A percentile compares a stretch with the other conserved stretches of the same genome.
These are phyloP conservation scores for Papilio xuthus DNA, from an alignment of 1,140 invertebrate genomes.

Conservation along the genomic window DNA sequence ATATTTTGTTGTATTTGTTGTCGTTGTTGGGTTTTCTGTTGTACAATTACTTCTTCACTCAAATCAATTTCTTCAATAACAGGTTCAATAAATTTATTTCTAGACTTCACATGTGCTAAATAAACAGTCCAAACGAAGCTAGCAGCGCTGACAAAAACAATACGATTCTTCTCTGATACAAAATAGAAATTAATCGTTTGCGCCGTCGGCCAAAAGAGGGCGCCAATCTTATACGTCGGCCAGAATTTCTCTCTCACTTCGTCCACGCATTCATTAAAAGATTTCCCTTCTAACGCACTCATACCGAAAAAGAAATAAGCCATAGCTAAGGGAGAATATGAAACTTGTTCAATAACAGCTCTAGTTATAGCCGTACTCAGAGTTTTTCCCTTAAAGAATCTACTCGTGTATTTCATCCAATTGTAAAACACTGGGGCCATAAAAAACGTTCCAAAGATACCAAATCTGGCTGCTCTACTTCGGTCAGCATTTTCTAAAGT, in stretches of 20 bases:
- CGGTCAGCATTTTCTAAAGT: constrained; percentile 54
- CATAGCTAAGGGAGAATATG: constrained; percentile 90
- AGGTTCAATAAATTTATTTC: constrained; percentile 71
- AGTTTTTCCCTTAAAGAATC: constrained; percentile 58
- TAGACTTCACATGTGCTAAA: constrained; percentile 91
- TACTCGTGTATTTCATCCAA: constrained; percentile 67
- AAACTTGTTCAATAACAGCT: constrained; percentile 89
- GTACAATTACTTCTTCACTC: background rate
- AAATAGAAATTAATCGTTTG: constrained; percentile 92
- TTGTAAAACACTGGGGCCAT: constrained; percentile 71
- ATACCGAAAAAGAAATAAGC: constrained; percentile 91
- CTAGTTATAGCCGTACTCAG: constrained; percentile 56
- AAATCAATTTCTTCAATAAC: constrained; percentile 9
- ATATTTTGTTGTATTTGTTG: background rate
- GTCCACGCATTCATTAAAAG: constrained; percentile 83
- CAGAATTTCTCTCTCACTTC: constrained; percentile 89
- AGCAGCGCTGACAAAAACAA: constrained; percentile 89
- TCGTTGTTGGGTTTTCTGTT: background rate
- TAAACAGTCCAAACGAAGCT: constrained; percentile 93
- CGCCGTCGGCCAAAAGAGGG: constrained; percentile 87
- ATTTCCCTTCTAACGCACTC: constrained; percentile 88
- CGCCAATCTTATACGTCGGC: constrained; percentile 88
- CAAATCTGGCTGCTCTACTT: constrained; percentile 56
- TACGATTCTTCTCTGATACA: constrained; percentile 89
- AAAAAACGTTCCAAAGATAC: constrained; percentile 69